Conservation (phyloP, 2,113 vertebrate genomes). For the Osmerus mordax region DNA sequence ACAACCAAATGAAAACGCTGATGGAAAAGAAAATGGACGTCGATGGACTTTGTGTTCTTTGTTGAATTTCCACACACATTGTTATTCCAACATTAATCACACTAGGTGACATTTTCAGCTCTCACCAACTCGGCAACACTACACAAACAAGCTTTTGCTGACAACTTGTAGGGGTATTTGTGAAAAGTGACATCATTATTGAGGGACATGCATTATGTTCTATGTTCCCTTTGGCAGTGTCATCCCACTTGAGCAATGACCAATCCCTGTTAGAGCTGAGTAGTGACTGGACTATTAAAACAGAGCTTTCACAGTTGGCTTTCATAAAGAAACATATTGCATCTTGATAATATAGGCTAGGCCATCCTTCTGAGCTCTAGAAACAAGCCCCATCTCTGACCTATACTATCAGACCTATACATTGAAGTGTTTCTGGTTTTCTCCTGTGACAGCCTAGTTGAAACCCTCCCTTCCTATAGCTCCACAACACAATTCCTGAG, state of each 20-base stretch:
- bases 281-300: slow-evolving; percentile 39
- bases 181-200: slow-evolving; percentile 43
- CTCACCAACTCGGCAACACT: slow-evolving; percentile 24
- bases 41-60: slow-evolving; percentile 54
- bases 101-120: slow-evolving; percentile 29
- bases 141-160: slow-evolving; percentile 43
- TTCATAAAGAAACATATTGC: slow-evolving; percentile 46
- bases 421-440: slow-evolving; percentile 56
- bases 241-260: slow-evolving; percentile 30
- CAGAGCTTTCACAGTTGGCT: slow-evolving; percentile 35
- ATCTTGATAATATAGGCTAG: slow-evolving; percentile 44
- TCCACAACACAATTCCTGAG: slow-evolving; percentile 54
- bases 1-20: slow-evolving; percentile 49
- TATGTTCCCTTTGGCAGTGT: neutral
- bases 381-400: slow-evolving; percentile 42
- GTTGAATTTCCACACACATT: slow-evolving; percentile 46
- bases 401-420: slow-evolving; percentile 32
- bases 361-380: slow-evolving; percentile 40
- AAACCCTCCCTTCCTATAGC: slow-evolving; percentile 51
- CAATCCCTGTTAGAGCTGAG: slow-evolving; percentile 51
- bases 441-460: slow-evolving; percentile 47
- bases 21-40: slow-evolving; percentile 31
- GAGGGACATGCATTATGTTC: slow-evolving; percentile 25
- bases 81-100: slow-evolving; percentile 34
- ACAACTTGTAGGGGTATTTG: slow-evolving; percentile 50